A percentile compares a stretch with the other conserved stretches of the same genome.
Conservation (phyloP, 2,888 invertebrate species). For the Brachyptera risi region DNA sequence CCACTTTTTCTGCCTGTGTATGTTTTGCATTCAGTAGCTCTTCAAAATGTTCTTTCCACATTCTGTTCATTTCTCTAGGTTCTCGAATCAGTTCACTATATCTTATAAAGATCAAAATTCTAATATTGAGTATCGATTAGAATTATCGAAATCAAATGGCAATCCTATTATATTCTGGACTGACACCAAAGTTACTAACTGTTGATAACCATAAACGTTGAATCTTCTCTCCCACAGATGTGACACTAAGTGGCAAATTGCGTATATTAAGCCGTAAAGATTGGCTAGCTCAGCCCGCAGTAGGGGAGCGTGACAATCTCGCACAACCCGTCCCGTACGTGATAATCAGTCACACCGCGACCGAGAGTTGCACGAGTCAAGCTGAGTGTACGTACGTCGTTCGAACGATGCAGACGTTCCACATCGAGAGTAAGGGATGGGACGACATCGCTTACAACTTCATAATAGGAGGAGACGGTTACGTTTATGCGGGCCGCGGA, state of each 20-base stretch:
- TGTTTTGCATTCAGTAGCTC: too few species aligned
- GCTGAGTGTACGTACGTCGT: conserved; percentile 40
- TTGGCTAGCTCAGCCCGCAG: conserved; percentile 64
- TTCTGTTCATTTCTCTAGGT: too few species aligned
- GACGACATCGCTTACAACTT: conserved; percentile 75
- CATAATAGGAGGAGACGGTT: conserved; percentile 73
- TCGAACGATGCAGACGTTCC: conserved; percentile 60
- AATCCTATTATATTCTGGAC: too few species aligned
- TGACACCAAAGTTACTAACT: too few species aligned
- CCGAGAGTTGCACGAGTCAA: conserved; percentile 54
- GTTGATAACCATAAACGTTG: too few species aligned
- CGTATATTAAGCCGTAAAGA: conserved; percentile 55
- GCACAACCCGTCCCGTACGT: conserved; percentile 38
- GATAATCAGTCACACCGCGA: conserved; percentile 55
- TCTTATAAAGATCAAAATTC: too few species aligned
- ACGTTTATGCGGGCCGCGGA: conserved; percentile 67
- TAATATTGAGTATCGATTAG: too few species aligned
- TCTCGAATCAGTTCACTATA: too few species aligned
- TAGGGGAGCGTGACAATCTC: conserved; percentile 28
- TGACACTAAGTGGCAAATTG: conserved; percentile 43
- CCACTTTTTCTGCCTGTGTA: too few species aligned
- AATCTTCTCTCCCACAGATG: not conserved
- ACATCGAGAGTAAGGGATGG: conserved; percentile 62
- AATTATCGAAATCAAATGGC: too few species aligned
- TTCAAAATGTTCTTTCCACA: too few species aligned